These are phyloP conservation scores for Beroe forskalii DNA, from an alignment of 37 sponge, comb jelly and placozoan genomes.

Conservation along the genomic window DNA sequence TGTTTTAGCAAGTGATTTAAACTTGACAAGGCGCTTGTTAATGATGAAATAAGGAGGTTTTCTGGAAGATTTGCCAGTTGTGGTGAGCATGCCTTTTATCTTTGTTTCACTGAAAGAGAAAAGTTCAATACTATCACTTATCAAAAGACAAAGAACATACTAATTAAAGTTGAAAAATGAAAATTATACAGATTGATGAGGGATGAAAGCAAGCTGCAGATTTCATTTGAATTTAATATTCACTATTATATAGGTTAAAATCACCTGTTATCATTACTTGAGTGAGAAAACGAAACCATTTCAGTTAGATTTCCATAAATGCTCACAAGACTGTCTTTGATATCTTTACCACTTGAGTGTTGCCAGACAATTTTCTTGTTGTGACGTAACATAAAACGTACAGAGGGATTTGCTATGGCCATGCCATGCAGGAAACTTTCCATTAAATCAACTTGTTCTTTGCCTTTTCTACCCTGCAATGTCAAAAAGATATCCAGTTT, in stretches of 20 bases:
- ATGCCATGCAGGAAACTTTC: slow-evolving; percentile 74
- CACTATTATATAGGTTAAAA: background rate
- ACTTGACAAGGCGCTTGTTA: slow-evolving; percentile 47
- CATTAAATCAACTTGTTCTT: slow-evolving; percentile 74
- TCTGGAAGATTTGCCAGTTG: background rate
- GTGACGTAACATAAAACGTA: slow-evolving; percentile 76
- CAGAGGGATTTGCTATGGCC: slow-evolving; percentile 73
- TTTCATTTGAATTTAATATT: background rate
- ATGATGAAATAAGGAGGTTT: slow-evolving; percentile 12
- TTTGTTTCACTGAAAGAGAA: background rate
- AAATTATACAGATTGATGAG: no score
- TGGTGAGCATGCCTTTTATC: slow-evolving; percentile 2
- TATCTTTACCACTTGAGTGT: slow-evolving; percentile 65
- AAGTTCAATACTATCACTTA: no score
- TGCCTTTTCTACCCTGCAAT: slow-evolving; percentile 71
- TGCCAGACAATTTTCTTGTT: slow-evolving; percentile 75
- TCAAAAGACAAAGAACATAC: no score
- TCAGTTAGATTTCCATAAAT: slow-evolving; percentile 68
- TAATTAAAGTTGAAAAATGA: no score
- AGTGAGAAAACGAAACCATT: background rate
- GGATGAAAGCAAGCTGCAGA: no score
- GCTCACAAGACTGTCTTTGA: slow-evolving; percentile 57
- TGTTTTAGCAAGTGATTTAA: slow-evolving; percentile 1
- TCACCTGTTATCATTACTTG: background rate
- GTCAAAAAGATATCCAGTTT: no score